Evolutionary conservation across 2,888 invertebrate species (phyloP).

Genomic region (Hedya salicella): DNA sequence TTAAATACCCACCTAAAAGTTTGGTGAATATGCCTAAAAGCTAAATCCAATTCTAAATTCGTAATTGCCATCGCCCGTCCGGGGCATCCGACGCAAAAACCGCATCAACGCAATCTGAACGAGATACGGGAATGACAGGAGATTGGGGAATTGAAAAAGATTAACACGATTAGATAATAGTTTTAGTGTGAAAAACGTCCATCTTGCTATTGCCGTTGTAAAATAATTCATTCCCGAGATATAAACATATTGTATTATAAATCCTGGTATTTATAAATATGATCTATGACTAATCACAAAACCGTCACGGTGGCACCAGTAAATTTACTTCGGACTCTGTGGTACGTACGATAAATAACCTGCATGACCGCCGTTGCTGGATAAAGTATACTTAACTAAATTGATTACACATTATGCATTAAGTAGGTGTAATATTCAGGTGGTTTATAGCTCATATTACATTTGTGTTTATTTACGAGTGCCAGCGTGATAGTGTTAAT

Average conservation of each 20-base stretch:
- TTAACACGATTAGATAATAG: constrained; percentile 33
- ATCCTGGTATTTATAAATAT: too few species aligned
- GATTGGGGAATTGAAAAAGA: constrained; percentile 25
- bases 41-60: constrained; percentile 25
- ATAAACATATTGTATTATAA: not conserved
- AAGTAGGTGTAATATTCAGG: not conserved
- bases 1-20: constrained; percentile 13
- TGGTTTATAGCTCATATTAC: not conserved
- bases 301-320: not conserved
- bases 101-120: constrained; percentile 10
- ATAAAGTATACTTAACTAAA: too few species aligned
- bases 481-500: not conserved
- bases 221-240: constrained; percentile 3
- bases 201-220: constrained; percentile 26
- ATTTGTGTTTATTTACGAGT: not conserved
- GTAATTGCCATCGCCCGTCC: constrained; percentile 13
- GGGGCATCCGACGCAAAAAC: constrained; percentile 8
- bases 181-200: constrained; percentile 28
- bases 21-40: constrained; percentile 11
- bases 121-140: constrained; percentile 1
- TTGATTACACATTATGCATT: too few species aligned
- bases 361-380: too few species aligned
- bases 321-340: not conserved
- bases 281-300: too few species aligned
- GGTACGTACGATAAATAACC: too few species aligned